Base-by-base conservation (phyloP, 1,140 invertebrate species). In the Anagrus nilaparvatae region DNA sequence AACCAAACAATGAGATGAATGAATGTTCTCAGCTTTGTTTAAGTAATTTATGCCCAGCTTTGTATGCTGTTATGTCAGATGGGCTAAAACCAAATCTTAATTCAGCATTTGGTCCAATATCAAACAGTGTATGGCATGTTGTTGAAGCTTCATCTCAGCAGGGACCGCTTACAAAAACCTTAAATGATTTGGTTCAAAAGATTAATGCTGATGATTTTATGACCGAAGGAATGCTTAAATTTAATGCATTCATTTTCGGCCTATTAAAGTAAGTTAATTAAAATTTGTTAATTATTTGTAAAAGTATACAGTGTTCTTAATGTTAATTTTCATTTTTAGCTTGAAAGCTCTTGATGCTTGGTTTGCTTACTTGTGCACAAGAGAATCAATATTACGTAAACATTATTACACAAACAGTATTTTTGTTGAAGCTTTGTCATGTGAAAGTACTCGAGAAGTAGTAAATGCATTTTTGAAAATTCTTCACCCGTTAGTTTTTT, bases 201-300 rank as follows among this genome's bases (percentile, higher is more conserved):
- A 79, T 93, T 48, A 90, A 89, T 58, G 79, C 77, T 47, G 87
- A 89, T 65, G 79, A 88, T 57, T 77, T 79, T 28, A 77, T 93
- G 2, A 81, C 82, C 4, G 86, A 90, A 63, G 86, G 84, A 44
- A 74, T 85, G 56, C 75, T 89, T 42, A 90, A 89, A 59, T 90
- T 93, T 57, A 87, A 90, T 63, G 87, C 87, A 37, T 91, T 93
- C 61, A 78, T 91, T 46, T 81, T 89, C 63, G 87, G 87, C 25
- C 68, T 93, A 37, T 67, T 91, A n/a, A 93, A 91, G 82, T 87
- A 70, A 79, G 78, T 74, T n/a, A n/a, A n/a, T n/a, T n/a, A n/a
- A n/a, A 10, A 20, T 24, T 40, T 36, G 23, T 39, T 6, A 32
- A n/a, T n/a, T n/a, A n/a, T n/a, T n/a, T n/a, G n/a, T n/a, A n/a